A percentile compares a stretch with the other conserved stretches of the same genome.
Conservation (phyloP, 2,797 vertebrate genomes). For the Amblyraja radiata region DNA sequence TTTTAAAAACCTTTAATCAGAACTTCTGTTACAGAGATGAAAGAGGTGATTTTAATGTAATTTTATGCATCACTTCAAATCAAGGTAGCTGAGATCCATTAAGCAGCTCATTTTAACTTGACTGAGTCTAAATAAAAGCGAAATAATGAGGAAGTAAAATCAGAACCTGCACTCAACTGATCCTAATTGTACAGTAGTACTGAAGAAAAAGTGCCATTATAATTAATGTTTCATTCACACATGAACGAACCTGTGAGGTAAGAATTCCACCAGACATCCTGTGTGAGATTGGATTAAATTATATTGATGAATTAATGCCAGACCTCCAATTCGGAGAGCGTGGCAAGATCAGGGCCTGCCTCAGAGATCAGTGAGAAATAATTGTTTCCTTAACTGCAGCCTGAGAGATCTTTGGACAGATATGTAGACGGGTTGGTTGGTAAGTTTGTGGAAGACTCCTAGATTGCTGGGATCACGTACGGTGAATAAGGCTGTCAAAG, state of each 20-base stretch:
- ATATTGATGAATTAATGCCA: neutral
- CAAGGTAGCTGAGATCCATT: neutral
- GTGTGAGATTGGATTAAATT: neutral
- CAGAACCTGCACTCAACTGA: conserved; percentile 18
- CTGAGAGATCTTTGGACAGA: no score
- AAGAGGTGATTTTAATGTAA: conserved; percentile 22
- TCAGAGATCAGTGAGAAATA: neutral
- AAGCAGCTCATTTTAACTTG: conserved; percentile 28
- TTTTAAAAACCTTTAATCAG: neutral
- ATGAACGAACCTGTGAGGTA: neutral
- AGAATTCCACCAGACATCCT: neutral
- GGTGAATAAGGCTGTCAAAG: no score
- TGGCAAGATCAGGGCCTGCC: no score
- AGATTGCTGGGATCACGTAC: no score
- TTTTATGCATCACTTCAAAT: conserved; percentile 31
- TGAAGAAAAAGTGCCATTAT: neutral
- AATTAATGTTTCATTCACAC: conserved; percentile 31
- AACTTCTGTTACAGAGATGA: neutral
- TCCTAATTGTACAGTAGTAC: conserved; percentile 30
- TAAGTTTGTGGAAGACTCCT: no score
- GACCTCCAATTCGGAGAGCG: neutral
- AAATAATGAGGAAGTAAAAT: conserved; percentile 35
- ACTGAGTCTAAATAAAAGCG: conserved; percentile 34
- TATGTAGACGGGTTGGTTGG: no score
- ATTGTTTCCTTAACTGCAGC: no score